Evolutionary conservation across 92 coral and sea anemone species (phyloP).

Genomic region (Parazoanthus swiftii): DNA sequence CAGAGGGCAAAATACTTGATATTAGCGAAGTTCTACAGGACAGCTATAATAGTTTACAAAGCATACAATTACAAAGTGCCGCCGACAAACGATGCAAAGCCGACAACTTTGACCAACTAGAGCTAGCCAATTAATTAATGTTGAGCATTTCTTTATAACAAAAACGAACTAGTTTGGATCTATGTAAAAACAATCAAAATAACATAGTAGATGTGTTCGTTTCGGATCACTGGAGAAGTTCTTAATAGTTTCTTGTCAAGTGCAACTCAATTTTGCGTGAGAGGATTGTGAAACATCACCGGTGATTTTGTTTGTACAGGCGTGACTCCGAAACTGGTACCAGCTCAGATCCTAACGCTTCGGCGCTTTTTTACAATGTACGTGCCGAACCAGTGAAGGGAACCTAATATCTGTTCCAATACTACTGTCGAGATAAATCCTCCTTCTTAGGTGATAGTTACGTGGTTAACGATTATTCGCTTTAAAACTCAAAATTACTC

Average conservation of each 20-base stretch:
- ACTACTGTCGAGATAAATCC: slow-evolving; percentile 17
- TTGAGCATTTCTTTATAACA: not conserved
- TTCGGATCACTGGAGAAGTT: not conserved
- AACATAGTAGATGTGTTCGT: not conserved
- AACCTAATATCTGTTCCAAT: slow-evolving; percentile 3
- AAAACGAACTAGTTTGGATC: not conserved
- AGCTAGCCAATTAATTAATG: not conserved
- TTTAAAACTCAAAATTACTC: slow-evolving; percentile 26
- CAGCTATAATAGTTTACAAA: not conserved
- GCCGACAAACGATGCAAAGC: not conserved
- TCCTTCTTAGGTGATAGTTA: not conserved
- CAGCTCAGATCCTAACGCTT: slow-evolving; percentile 11
- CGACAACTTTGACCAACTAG: not conserved
- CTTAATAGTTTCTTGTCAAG: slow-evolving; percentile 6
- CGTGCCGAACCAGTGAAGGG: not conserved
- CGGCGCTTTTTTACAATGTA: slow-evolving; percentile 13
- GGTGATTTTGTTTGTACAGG: slow-evolving; percentile 12
- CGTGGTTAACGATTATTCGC: not conserved
- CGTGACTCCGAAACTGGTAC: slow-evolving; percentile 30
- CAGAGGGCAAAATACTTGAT: not conserved
- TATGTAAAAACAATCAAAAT: not conserved
- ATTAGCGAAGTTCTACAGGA: not conserved
- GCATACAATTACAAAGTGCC: not conserved
- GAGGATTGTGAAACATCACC: not conserved
- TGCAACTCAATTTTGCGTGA: not conserved